Conservation (phyloP, 35 echinoderm and acorn worm species). For the Ptychodera flava region DNA sequence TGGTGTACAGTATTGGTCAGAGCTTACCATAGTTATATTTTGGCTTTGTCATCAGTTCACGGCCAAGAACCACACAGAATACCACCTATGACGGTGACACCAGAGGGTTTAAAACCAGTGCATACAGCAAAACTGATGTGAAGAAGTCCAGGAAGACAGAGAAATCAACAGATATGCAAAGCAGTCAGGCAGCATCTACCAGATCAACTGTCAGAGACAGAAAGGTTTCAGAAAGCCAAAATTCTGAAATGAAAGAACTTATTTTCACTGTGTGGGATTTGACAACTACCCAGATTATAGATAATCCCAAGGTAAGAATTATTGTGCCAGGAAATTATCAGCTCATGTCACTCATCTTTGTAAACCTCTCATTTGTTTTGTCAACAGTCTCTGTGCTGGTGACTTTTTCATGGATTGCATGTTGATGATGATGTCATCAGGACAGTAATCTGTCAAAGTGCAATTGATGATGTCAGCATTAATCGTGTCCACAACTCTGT, state of each 20-base stretch:
- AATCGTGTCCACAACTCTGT: too few relatives aligned
- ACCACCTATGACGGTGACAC: neutral
- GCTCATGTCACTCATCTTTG: too few relatives aligned
- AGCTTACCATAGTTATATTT: too few relatives aligned
- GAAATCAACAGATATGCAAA: too few relatives aligned
- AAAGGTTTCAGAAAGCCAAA: neutral
- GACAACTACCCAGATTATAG: slow-evolving; percentile 54
- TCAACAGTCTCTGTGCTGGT: too few relatives aligned
- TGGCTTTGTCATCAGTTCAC: too few relatives aligned
- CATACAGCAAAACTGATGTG: neutral
- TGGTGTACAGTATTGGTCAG: too few relatives aligned
- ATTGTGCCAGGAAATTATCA: neutral
- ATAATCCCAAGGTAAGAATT: slow-evolving; percentile 83
- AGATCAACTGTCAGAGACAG: neutral
- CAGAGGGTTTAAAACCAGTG: neutral
- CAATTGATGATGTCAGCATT: too few relatives aligned
- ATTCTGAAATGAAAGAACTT: slow-evolving; percentile 27
- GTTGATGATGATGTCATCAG: too few relatives aligned
- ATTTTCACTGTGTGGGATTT: slow-evolving; percentile 89
- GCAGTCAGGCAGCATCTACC: neutral
- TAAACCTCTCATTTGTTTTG: too few relatives aligned
- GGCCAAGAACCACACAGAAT: slow-evolving; percentile 4
- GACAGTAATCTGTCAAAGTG: too few relatives aligned
- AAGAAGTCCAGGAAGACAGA: neutral
- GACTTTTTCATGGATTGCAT: too few relatives aligned